Base-by-base conservation (phyloP, 64 coral and sea anemone genomes). In the Montipora foliosa region DNA sequence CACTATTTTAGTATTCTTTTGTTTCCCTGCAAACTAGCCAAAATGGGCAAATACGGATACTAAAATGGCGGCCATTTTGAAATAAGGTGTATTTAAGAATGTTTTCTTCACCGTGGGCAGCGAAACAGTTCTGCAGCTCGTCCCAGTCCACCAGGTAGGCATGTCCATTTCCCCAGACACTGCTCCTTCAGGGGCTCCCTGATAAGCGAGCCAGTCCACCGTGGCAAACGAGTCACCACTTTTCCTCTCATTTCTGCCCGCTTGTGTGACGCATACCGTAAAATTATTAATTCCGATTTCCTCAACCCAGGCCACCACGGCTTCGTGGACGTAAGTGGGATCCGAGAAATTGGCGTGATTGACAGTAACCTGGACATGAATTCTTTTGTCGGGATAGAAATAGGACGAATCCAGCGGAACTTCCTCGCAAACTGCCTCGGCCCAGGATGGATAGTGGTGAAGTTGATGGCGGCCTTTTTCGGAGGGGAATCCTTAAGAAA, bases 371-470 rank as follows among this genome's bases (percentile, higher is more conserved):
- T 95, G 90, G 29, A 95, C 78, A 52, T 92, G 94, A 44, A 95
- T 84, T 14, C 53, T 84, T 89, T 95, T 95, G 53, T 92, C 94
- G 1, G 94, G 94, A 76, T 95, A 95, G 46, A 95, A 95, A 1
- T 84, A 76, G 51, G 79, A 88, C 47, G 94, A 78, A 17, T 8
- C 86, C 68, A 95, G 81, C 44, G 59, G 37, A 9, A 95, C 53
- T 11, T 58, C 22, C 29, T 95, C 80, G 83, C 94, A 95, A 29
- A 87, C 49, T 19, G 94, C 84, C 6, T 81, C 82, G 24, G 82
- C 66, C 49, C 60, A 15, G 8, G 17, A 49, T 51, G 89, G 77
- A 68, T 69, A 55, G 8, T 49, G 67, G 6, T 16, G 84, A 3
- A 92, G 25, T 19, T 21, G 67, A 52, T 71, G 78, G 4, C 90